These are phyloP conservation scores for Dasypogon diadema DNA, from an alignment of 2,888 invertebrate genomes.

Conservation along the genomic window DNA sequence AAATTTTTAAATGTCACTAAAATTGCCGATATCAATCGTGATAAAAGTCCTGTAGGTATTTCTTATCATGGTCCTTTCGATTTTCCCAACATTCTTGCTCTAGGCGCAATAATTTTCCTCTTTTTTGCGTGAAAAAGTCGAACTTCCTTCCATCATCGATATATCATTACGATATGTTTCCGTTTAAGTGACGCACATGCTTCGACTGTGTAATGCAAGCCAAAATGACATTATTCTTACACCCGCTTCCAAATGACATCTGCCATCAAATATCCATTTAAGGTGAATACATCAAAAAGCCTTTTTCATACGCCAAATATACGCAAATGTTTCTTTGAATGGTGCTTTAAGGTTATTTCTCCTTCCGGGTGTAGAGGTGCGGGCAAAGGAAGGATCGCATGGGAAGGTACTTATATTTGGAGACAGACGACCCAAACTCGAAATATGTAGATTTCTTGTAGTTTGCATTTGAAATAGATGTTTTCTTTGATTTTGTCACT, in stretches of 20 bases:
- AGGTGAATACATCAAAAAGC: slow-evolving; percentile 54
- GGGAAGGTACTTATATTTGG: slow-evolving; percentile 34
- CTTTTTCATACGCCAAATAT: slow-evolving; percentile 40
- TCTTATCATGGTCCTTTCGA: slow-evolving; percentile 1
- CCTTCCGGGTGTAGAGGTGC: slow-evolving; percentile 30
- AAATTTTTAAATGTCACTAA: not conserved
- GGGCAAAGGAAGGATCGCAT: not conserved
- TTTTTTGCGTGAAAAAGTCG: slow-evolving; percentile 23
- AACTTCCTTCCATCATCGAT: slow-evolving; percentile 49
- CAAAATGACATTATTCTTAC: slow-evolving; percentile 31
- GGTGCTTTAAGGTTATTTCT: slow-evolving; percentile 33
- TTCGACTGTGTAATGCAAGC: slow-evolving; percentile 42
- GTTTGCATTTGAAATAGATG: slow-evolving; percentile 33
- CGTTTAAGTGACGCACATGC: slow-evolving; percentile 54
- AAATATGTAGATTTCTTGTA: slow-evolving; percentile 33
- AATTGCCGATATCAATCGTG: slow-evolving; percentile 21
- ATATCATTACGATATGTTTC: slow-evolving; percentile 54
- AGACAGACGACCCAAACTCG: slow-evolving; percentile 35
- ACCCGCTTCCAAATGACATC: slow-evolving; percentile 55
- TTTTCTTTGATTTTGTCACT: slow-evolving; percentile 14
- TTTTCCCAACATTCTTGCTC: slow-evolving; percentile 6
- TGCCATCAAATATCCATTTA: slow-evolving; percentile 57
- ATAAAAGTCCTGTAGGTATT: not conserved
- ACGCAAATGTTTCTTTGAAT: slow-evolving; percentile 53
- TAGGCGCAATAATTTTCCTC: slow-evolving; percentile 19